These are phyloP conservation scores for Leptinotarsa defecta DNA, from an alignment of 1,140 invertebrate species.

Conservation along the genomic window DNA sequence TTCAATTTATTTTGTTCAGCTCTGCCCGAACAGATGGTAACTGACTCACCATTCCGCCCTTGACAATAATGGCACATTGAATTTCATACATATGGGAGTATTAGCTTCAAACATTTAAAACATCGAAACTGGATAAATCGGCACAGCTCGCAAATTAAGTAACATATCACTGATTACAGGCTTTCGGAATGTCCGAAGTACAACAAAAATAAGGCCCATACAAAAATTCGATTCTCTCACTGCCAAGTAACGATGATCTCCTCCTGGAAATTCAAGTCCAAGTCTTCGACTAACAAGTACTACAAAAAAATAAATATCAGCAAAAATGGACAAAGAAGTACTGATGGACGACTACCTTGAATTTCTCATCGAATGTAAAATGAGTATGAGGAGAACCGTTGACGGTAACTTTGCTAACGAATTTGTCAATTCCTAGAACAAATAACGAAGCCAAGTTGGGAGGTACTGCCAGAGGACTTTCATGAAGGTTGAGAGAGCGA, in stretches of 20 bases:
- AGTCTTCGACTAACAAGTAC: conserved; percentile 49
- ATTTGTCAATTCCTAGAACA: conserved; percentile 47
- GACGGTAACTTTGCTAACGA: conserved; percentile 45
- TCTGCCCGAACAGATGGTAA: no score
- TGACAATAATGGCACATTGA: not conserved
- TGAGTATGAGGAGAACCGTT: conserved; percentile 43
- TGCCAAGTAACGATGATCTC: conserved; percentile 34
- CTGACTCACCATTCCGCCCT: not conserved
- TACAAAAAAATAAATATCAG: conserved; percentile 41
- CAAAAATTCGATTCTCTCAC: conserved; percentile 12
- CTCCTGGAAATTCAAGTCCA: conserved; percentile 41
- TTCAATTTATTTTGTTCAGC: no score
- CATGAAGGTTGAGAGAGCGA: conserved; percentile 57
- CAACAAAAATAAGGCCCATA: not conserved
- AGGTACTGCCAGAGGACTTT: conserved; percentile 59
- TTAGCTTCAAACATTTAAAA: not conserved
- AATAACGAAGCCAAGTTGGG: conserved; percentile 52
- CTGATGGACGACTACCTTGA: conserved; percentile 33
- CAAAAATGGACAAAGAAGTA: not conserved
- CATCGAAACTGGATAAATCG: not conserved
- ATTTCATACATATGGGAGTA: not conserved
- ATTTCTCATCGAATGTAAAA: conserved; percentile 47
- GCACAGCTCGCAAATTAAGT: not conserved
- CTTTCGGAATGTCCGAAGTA: not conserved
- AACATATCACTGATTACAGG: not conserved